A percentile compares a stretch with the other conserved stretches of the same genome.
Conservation (phyloP, 2,888 invertebrate species). For the Leucozona laternaria region DNA sequence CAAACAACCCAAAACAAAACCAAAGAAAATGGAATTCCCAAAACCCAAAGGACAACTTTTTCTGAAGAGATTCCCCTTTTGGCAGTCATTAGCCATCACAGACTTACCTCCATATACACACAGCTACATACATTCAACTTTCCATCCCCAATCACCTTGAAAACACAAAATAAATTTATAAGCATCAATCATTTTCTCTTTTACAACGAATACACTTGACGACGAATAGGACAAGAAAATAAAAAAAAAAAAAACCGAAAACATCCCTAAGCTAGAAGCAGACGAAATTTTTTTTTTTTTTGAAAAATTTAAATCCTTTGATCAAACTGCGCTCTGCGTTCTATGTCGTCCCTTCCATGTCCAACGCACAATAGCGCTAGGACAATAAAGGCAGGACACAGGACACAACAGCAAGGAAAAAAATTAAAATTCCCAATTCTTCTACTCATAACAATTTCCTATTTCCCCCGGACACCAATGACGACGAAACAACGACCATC, state of each 20-base stretch:
- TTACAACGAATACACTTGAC: slow-evolving; percentile 56
- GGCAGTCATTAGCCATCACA: slow-evolving; percentile 62
- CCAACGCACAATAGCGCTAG: slow-evolving; percentile 69
- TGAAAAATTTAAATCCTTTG: slow-evolving; percentile 68
- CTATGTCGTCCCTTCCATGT: slow-evolving; percentile 41
- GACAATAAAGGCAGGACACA: slow-evolving; percentile 62
- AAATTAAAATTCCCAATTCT: slow-evolving; percentile 61
- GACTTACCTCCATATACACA: slow-evolving; percentile 10
- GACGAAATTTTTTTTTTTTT: slow-evolving; percentile 39
- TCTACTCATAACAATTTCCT: slow-evolving; percentile 75
- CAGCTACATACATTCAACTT: not conserved
- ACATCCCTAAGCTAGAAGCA: slow-evolving; percentile 70
- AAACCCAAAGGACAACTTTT: slow-evolving; percentile 58
- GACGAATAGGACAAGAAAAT: slow-evolving; percentile 33
- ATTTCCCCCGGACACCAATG: slow-evolving; percentile 66
- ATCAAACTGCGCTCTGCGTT: slow-evolving; percentile 71
- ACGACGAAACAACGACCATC: slow-evolving; percentile 50
- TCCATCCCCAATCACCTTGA: slow-evolving; percentile 67
- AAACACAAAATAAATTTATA: slow-evolving; percentile 74
- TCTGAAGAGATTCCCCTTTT: slow-evolving; percentile 52
- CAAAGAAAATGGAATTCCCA: slow-evolving; percentile 21
- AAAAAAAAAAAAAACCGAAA: slow-evolving; percentile 35
- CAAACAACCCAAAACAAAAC: slow-evolving; percentile 28
- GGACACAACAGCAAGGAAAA: slow-evolving; percentile 9
- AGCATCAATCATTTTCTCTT: slow-evolving; percentile 75